phyloP scores from a whole-genome alignment of 2,888 invertebrate genomes.

The Xylophagus ater region DNA sequence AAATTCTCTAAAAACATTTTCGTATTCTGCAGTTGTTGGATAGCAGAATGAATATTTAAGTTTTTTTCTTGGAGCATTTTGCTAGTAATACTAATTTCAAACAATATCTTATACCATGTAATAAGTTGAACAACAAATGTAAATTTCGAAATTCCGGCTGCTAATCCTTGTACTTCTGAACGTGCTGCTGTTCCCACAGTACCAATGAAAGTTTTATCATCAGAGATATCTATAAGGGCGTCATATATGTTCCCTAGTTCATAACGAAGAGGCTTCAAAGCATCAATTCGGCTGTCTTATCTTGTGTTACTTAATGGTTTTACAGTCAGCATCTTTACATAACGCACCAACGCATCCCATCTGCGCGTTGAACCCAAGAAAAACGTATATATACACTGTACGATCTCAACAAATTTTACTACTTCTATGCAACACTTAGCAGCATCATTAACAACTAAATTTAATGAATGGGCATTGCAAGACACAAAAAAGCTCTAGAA shows the following conservation, averaged over 20 bases:
- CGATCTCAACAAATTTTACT: too few species aligned
- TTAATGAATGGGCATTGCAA: too few species aligned
- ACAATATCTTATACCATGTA: background rate
- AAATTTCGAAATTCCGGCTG: background rate
- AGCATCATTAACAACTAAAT: too few species aligned
- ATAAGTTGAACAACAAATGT: background rate
- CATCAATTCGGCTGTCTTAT: background rate
- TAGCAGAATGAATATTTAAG: too few species aligned
- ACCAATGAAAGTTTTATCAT: background rate
- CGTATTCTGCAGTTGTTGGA: too few species aligned
- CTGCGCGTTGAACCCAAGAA: constrained; percentile 1
- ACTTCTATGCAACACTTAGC: too few species aligned
- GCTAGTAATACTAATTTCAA: background rate
- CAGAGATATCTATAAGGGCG: background rate
- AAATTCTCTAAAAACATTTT: too few species aligned
- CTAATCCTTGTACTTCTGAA: background rate
- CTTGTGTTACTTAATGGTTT: too few species aligned
- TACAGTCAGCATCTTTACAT: too few species aligned
- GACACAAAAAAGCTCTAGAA: background rate
- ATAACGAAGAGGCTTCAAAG: background rate
- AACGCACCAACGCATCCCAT: constrained; percentile 1
- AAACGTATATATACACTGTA: too few species aligned
- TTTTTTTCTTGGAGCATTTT: too few species aligned
- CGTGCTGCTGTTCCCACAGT: background rate
- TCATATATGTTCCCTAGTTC: background rate